These are phyloP conservation scores for Onychomys leucogaster DNA, from an alignment of 2,797 vertebrate genomes.

Conservation along the genomic window DNA sequence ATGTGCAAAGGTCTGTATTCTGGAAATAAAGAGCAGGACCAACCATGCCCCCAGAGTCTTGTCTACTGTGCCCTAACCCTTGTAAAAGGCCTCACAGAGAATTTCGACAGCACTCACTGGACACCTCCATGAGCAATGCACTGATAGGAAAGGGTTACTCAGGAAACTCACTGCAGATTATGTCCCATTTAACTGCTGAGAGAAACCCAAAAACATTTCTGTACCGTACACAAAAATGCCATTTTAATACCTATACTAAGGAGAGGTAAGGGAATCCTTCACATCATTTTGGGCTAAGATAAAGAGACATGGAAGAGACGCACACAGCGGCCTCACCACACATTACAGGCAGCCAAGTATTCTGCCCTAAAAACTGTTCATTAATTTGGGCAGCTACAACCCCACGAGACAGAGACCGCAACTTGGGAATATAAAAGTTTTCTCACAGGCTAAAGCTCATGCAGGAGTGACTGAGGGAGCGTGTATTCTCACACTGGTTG, in stretches of 20 bases:
- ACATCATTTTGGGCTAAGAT: not conserved
- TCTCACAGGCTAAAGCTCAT: not conserved
- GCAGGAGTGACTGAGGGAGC: not conserved
- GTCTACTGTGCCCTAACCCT: not conserved
- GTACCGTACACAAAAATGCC: not conserved
- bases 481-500: not conserved
- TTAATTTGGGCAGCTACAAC: not conserved
- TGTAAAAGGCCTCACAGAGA: conserved; percentile 3
- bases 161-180: not conserved
- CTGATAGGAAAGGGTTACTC: not conserved
- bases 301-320: not conserved
- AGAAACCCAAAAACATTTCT: not conserved
- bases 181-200: not conserved
- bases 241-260: not conserved
- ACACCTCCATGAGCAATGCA: not conserved
- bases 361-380: not conserved
- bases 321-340: not conserved
- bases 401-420: not conserved
- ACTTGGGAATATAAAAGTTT: not conserved
- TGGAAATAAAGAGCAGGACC: too few species aligned
- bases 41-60: not conserved
- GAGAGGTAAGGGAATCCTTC: not conserved
- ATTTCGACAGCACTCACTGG: not conserved
- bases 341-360: not conserved
- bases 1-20: not conserved